Evolutionary conservation across 2,888 invertebrate genomes (phyloP), one percentile per base, ranked within the genome.

Genomic region (Pocota personata): DNA sequence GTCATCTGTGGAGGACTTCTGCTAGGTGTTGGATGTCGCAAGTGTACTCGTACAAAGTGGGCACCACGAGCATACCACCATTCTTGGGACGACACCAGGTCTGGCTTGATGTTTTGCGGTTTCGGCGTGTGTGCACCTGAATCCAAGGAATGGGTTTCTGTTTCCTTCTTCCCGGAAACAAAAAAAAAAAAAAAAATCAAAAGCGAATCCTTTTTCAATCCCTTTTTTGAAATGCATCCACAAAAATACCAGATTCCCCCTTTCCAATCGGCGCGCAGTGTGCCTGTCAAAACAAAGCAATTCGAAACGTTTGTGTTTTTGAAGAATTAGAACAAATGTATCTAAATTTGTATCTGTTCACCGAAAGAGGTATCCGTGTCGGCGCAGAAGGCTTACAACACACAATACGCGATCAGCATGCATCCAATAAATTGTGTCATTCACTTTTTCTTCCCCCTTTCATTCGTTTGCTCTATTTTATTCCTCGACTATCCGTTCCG

Each of bases 311-410:
- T 75, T 80, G 80, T 86, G 80, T 80, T 76, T 86, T 77, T 82
- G 82, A 86, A 86, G 86, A 86, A 86, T 86, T 76, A 82, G 86
- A 86, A 86, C 86, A 86, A 86, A 86, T 86, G 86, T 86, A 86
- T 86, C 86, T 86, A 86, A 86, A 86, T 86, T 86, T 86, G 86
- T 82, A 86, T 86, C 86, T 77, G 43, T 71, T 50, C 30, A 62
- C 66, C 14, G 46, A 48, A 37, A 46, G 71, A 66, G 71, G 82
- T 82, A 78, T 72, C 66, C 32, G 75, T 55, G 16, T 46, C 37
- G 19, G 2, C 6, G 60, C n/a, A 64, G 62, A 76, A 76, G 57
- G 66, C 69, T 69, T 77, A 64, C 60, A 66, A 27, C 57, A 52
- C 64, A 72, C 73, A 66, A 66, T 66, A 27, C 60, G 82, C 82